Base-by-base conservation (phyloP, 2,888 invertebrate genomes). In the Lepidocyrtoides sp. region DNA sequence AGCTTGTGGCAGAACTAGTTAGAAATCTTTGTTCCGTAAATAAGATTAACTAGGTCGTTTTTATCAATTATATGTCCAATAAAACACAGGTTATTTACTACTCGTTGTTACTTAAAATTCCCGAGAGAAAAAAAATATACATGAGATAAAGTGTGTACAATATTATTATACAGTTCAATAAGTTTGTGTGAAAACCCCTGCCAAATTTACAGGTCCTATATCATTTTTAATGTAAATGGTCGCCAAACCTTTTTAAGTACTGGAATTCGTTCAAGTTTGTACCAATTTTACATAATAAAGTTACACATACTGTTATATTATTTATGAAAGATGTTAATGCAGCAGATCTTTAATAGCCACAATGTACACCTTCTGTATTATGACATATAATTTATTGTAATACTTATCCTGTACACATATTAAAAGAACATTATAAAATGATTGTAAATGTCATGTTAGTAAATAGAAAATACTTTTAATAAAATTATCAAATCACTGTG, bases 251-350 rank as follows among this genome's bases (percentile, higher is more conserved):
- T 41, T 63, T 63, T 63, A 14, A 29, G 63, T 63, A 63, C 63
- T 10, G 10, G 41, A 44, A 72, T 72, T 72, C 41, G 41, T 41
- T 41, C 12, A 72, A 36, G 36, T 72, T 72, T 72, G 36, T 72
- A 72, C 69, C 69, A 72, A 72, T 72, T 72, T 72, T 44, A 23
- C 69, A 72, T 72, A 10, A 72, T n/a, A 69, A 17, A n/a, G n/a
- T n/a, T 32, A 41, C 41, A 57, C 57, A 7, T 57, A 57, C 17
- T 57, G 23, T 57, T 57, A 23, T 63, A 8, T 36, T 36, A 36
- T 17, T n/a, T n/a, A n/a, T 17, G n/a, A 36, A 23, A 36, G 29
- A 66, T 36, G 66, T 69, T 32, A 36, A 69, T 69, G 63, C 29
- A n/a, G 8, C 29, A 17, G 36, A 69, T 14, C 14, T 48, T 12